These are phyloP conservation scores for Camptogramma bilineatum DNA, from an alignment of 2,888 invertebrate species.

Conservation along the genomic window DNA sequence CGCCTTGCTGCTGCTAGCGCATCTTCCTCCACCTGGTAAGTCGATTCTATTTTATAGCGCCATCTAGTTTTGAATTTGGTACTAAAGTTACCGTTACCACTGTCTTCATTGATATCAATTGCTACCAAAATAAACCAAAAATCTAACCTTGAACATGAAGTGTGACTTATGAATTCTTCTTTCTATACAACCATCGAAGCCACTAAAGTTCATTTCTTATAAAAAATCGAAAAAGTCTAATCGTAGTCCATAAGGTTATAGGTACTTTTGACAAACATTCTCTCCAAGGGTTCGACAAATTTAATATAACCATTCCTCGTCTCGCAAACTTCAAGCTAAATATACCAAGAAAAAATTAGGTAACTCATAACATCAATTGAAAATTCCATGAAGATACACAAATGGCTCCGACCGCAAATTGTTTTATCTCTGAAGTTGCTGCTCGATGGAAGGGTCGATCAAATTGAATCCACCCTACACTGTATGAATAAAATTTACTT, in stretches of 20 bases:
- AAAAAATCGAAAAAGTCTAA: too few species aligned
- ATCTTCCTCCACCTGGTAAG: conserved; percentile 69
- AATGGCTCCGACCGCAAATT: conserved; percentile 61
- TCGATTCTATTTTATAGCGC: conserved; percentile 19
- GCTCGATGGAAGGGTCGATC: conserved; percentile 65
- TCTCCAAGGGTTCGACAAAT: background rate
- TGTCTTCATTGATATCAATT: too few species aligned
- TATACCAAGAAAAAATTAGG: conserved; percentile 14
- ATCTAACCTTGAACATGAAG: too few species aligned
- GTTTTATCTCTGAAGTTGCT: conserved; percentile 68
- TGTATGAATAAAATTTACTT: conserved; percentile 78
- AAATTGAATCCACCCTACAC: conserved; percentile 69
- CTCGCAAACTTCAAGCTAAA: background rate
- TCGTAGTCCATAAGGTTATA: too few species aligned
- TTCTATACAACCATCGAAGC: too few species aligned
- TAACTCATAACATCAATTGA: conserved; percentile 46
- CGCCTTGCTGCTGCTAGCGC: conserved; percentile 69
- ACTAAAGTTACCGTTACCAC: background rate
- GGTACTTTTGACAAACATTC: background rate
- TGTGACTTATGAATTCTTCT: too few species aligned
- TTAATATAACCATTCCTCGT: conserved; percentile 5
- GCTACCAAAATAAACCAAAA: too few species aligned
- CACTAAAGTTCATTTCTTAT: too few species aligned
- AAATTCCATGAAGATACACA: conserved; percentile 50
- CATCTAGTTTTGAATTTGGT: conserved; percentile 1